Conservation (phyloP, 1,140 invertebrate genomes). For the Drosophila kikkawai region DNA sequence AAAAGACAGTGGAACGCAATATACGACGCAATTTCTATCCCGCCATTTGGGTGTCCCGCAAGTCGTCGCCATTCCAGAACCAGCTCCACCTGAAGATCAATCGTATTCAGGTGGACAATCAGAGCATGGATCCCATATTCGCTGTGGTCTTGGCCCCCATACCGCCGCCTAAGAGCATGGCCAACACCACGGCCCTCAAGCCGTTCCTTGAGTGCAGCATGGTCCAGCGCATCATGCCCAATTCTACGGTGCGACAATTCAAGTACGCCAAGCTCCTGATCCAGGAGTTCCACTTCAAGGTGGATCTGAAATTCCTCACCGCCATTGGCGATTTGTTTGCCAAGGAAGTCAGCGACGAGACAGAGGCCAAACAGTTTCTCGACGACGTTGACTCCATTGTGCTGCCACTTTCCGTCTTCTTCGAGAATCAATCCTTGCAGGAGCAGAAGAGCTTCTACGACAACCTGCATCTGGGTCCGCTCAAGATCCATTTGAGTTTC, state of each 20-base stretch:
- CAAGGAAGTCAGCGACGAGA: conserved; percentile 87
- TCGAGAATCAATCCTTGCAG: conserved; percentile 86
- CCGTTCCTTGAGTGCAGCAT: conserved; percentile 98
- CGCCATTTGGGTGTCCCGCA: conserved; percentile 95
- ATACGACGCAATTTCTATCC: conserved; percentile 93
- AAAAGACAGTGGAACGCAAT: conserved; percentile 87
- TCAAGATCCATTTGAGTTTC: conserved; percentile 93
- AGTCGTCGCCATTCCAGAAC: conserved; percentile 92
- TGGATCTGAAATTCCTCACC: conserved; percentile 97
- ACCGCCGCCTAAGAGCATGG: conserved; percentile 96
- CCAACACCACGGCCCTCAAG: conserved; percentile 92
- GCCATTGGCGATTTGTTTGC: conserved; percentile 93
- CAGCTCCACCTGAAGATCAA: conserved; percentile 94
- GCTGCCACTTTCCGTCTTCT: conserved; percentile 88
- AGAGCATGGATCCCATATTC: conserved; percentile 96
- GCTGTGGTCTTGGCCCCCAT: conserved; percentile 97
- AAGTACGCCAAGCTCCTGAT: conserved; percentile 97
- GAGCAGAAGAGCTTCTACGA: conserved; percentile 98
- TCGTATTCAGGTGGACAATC: conserved; percentile 95
- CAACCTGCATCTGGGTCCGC: conserved; percentile 97
- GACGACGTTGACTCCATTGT: conserved; percentile 70
- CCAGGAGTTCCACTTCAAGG: conserved; percentile 98
- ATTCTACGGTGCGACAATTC: conserved; percentile 95
- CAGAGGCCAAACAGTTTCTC: conserved; percentile 86
- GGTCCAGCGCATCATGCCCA: conserved; percentile 94